These are phyloP conservation scores for Polydrusus tereticollis DNA, from an alignment of 2,888 invertebrate species.

Conservation along the genomic window DNA sequence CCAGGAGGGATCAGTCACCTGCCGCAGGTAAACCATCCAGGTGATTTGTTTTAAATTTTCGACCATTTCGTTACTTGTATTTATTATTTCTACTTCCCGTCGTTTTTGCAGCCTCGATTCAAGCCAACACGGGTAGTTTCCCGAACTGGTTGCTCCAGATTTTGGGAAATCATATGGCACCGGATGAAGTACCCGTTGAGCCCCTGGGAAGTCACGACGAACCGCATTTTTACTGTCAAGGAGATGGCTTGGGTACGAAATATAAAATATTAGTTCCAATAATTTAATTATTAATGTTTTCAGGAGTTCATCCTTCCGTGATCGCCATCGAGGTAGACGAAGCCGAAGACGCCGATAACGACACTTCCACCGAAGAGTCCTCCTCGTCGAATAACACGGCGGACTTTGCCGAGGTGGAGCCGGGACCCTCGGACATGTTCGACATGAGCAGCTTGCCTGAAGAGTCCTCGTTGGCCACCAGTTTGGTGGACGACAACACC, in stretches of 20 bases:
- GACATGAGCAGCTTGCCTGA: constrained; percentile 56
- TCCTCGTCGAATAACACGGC: constrained; percentile 55
- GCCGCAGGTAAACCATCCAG: constrained; percentile 22
- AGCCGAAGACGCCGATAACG: constrained; percentile 50
- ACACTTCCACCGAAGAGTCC: constrained; percentile 51
- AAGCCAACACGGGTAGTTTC: constrained; percentile 53
- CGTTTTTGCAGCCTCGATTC: constrained; percentile 21
- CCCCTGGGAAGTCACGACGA: constrained; percentile 47
- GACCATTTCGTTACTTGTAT: neutral
- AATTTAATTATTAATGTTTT: too few relatives aligned
- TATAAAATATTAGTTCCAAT: too few relatives aligned
- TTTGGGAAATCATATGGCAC: constrained; percentile 53
- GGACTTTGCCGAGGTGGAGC: constrained; percentile 57
- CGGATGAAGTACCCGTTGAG: constrained; percentile 32
- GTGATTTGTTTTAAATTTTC: constrained; percentile 14
- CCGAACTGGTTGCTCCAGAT: constrained; percentile 65
- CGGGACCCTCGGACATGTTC: constrained; percentile 52
- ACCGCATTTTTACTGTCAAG: constrained; percentile 66
- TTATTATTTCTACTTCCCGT: neutral
- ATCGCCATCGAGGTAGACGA: constrained; percentile 61
- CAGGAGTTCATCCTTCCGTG: constrained; percentile 65
- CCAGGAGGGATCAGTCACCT: neutral
- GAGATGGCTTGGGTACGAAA: constrained; percentile 66
- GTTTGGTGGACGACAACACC: neutral
- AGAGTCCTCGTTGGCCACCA: constrained; percentile 42